Base-by-base conservation (phyloP, 1,140 invertebrate genomes). In the Gryon sp. region DNA sequence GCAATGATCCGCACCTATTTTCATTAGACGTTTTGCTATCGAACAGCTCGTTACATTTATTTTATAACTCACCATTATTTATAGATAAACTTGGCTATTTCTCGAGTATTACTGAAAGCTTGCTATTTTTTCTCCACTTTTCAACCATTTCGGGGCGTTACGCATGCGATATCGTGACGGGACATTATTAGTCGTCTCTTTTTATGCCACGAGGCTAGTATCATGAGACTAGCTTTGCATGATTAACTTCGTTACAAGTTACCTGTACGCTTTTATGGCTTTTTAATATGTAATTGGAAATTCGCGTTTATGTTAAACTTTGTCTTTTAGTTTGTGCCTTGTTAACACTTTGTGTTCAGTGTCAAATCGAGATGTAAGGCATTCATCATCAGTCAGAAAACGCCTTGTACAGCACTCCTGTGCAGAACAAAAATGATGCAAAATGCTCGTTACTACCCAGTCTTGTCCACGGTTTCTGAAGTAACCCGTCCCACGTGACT, bases 1-100 rank as follows among this genome's bases (percentile, higher is more conserved):
- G 46, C 15, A 14, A 48, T 69, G 11, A 75, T 79, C 87, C 87
- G 86, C 86, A 86, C 87, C 85, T 86, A 85, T 85, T 86, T 78
- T 87, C 83, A 87, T 88, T 86, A 87, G 81, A 76, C 76, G 72
- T 82, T n/a, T 83, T 53, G 53, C 79, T 83, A 87, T 87, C 82
- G 83, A 84, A 84, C 80, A 14, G 76, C 79, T 78, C 75, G 76
- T 82, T 82, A 84, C 81, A 79, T 83, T 82, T 83, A 86, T 85
- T 83, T 84, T 80, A 83, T 78, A 82, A 72, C 74, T 62, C 62
- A 43, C 55, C 65, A 69, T 77, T 80, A 79, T 83, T 80, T 78
- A 80, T 60, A 72, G 68, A 38, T 53, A 46, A 62, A 66, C 38
- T 78, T 76, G 22, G 65, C 30, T 41, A 59, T 60, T 66, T 22